Percentiles rank a stretch among this genome's conserved stretches.
These are phyloP conservation scores for Carlito syrichta DNA, from an alignment of 2,113 vertebrate genomes.

Conservation along the genomic window DNA sequence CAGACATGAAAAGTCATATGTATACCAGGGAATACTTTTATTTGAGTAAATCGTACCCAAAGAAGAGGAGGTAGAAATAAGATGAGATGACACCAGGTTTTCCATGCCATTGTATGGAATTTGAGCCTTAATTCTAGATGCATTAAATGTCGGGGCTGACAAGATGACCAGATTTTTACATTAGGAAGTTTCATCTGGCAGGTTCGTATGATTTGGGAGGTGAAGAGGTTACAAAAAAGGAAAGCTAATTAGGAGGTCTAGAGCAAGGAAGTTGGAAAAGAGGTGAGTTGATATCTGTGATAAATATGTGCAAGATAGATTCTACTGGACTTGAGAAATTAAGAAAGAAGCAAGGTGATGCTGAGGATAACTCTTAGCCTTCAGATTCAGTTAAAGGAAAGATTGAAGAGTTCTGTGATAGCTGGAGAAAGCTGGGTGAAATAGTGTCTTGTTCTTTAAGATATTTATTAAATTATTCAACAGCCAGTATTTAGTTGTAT, in stretches of 20 bases:
- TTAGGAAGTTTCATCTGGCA: background rate
- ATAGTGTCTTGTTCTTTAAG: background rate
- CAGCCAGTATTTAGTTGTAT: background rate
- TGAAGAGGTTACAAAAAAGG: background rate
- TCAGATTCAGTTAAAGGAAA: background rate
- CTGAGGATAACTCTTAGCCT: background rate
- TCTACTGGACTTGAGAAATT: background rate
- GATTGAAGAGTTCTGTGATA: background rate
- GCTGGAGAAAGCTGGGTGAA: background rate
- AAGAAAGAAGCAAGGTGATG: background rate
- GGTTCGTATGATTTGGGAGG: background rate
- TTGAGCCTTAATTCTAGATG: background rate
- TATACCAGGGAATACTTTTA: background rate
- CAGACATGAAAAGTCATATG: background rate
- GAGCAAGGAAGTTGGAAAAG: background rate
- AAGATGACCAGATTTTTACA: background rate
- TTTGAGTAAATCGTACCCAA: background rate
- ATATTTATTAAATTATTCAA: background rate
- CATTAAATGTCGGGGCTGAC: background rate
- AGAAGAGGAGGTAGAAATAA: background rate
- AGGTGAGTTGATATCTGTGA: background rate
- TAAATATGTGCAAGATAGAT: background rate
- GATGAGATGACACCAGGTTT: background rate
- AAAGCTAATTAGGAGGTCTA: background rate
- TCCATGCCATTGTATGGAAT: background rate